Conservation (phyloP, 2,888 invertebrate species). For the Drosophila gaucha region DNA sequence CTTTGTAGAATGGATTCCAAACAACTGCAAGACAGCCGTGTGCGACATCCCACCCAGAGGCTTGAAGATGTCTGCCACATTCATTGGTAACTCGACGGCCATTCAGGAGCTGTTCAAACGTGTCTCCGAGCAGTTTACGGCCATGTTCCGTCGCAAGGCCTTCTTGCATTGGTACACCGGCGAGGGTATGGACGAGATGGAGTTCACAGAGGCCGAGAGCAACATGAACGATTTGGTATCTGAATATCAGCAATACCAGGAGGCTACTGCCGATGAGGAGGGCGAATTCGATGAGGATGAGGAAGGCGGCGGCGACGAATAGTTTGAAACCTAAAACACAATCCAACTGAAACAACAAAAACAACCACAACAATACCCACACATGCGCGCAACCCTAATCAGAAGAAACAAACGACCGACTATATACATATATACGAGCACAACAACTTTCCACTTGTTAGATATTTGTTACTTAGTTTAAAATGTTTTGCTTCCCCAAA, state of each 20-base stretch:
- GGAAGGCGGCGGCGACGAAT: constrained; percentile 84
- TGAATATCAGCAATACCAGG: constrained; percentile 97
- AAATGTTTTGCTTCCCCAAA: constrained; percentile 6
- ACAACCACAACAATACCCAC: no score
- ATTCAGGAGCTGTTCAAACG: constrained; percentile 97
- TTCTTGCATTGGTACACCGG: constrained; percentile 99
- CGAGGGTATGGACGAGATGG: constrained; percentile 99
- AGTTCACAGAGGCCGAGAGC: constrained; percentile 97
- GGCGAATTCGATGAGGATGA: constrained; percentile 91
- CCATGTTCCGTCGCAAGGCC: constrained; percentile 98
- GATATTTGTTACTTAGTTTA: constrained; percentile 15
- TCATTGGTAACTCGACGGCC: constrained; percentile 96
- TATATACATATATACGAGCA: not conserved
- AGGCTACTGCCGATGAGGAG: constrained; percentile 93
- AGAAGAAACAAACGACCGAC: constrained; percentile 37
- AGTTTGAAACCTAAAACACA: constrained; percentile 36
- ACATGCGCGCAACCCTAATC: constrained; percentile 5
- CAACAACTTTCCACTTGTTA: constrained; percentile 19
- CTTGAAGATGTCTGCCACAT: constrained; percentile 97
- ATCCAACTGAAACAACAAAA: not conserved
- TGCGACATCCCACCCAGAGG: constrained; percentile 96
- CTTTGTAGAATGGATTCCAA: constrained; percentile 97
- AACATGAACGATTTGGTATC: constrained; percentile 98
- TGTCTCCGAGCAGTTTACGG: constrained; percentile 95
- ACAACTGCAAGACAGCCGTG: constrained; percentile 96